Percentiles rank a stretch among this genome's conserved stretches.
These are phyloP conservation scores for Eilema griseolum DNA, from an alignment of 2,888 invertebrate species.

Conservation along the genomic window DNA sequence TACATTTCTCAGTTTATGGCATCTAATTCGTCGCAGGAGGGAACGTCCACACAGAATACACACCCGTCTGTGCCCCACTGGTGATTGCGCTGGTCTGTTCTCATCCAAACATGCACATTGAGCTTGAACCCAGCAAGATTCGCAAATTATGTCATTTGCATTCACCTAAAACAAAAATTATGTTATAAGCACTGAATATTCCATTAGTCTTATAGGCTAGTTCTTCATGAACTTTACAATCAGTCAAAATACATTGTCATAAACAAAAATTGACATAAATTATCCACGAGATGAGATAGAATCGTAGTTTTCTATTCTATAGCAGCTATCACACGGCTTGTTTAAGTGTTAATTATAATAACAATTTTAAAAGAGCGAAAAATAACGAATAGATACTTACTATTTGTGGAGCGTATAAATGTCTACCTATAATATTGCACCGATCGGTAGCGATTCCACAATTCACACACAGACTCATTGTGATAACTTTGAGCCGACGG, in stretches of 20 bases:
- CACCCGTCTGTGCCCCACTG: slow-evolving; percentile 8
- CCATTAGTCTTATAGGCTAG: slow-evolving; percentile 8
- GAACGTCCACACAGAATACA: slow-evolving; percentile 7
- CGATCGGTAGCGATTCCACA: too few species aligned
- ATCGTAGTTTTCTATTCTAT: slow-evolving; percentile 8
- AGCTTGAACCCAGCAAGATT: slow-evolving; percentile 5
- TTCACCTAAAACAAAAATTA: slow-evolving; percentile 5
- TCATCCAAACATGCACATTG: slow-evolving; percentile 8
- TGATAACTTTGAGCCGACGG: too few species aligned
- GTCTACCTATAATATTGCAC: neutral
- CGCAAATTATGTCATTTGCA: slow-evolving; percentile 9
- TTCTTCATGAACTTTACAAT: slow-evolving; percentile 6
- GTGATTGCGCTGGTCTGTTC: slow-evolving; percentile 6
- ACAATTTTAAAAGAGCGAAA: neutral
- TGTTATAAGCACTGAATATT: slow-evolving; percentile 12
- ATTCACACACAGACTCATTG: too few species aligned
- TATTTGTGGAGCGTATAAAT: slow-evolving; percentile 4
- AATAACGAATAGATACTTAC: slow-evolving; percentile 2
- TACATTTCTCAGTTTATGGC: neutral
- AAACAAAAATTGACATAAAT: slow-evolving; percentile 3
- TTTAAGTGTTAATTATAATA: slow-evolving; percentile 6
- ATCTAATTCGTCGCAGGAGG: slow-evolving; percentile 2
- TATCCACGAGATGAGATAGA: slow-evolving; percentile 2
- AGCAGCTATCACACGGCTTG: slow-evolving; percentile 3
- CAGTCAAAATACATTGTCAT: slow-evolving; percentile 5